Conservation (phyloP, 2,888 invertebrate genomes). For the Eupithecia dodoneata region DNA sequence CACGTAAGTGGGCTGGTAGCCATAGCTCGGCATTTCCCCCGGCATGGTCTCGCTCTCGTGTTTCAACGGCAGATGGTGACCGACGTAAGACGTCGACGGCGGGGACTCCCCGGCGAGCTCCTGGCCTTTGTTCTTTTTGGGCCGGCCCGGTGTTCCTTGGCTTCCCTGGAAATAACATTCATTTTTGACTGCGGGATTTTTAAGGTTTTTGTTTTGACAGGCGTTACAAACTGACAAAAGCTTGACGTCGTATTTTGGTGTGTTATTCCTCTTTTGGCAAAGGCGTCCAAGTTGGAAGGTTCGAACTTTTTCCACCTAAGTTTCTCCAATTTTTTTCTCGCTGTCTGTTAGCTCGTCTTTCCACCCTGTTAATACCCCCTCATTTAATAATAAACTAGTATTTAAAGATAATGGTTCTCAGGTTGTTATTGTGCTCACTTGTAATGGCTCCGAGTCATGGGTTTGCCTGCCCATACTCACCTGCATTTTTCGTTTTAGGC, state of each 20-base stretch:
- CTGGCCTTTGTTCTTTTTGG: slow-evolving; percentile 74
- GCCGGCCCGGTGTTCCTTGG: slow-evolving; percentile 74
- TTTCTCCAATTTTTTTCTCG: no score
- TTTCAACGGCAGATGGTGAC: slow-evolving; percentile 63
- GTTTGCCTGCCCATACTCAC: slow-evolving; percentile 50
- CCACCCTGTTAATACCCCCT: not conserved
- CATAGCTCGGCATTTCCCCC: slow-evolving; percentile 48
- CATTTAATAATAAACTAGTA: not conserved
- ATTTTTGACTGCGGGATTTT: not conserved
- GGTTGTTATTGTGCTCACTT: slow-evolving; percentile 24
- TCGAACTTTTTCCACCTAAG: no score
- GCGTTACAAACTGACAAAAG: not conserved
- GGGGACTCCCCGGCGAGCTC: slow-evolving; percentile 67
- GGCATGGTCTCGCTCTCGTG: slow-evolving; percentile 64
- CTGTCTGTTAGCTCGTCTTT: no score
- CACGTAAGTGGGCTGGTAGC: slow-evolving; percentile 64
- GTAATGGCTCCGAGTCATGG: slow-evolving; percentile 30
- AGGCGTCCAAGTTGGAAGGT: no score
- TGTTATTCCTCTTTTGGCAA: no score
- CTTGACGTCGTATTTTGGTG: not conserved
- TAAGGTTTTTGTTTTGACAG: not conserved
- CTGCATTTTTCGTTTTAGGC: slow-evolving; percentile 79
- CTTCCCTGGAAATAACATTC: slow-evolving; percentile 52
- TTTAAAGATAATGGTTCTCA: not conserved
- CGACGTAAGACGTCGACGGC: slow-evolving; percentile 70